Evolutionary conservation across 2,113 vertebrate species (phyloP).

Genomic region (Polypterus bichir): DNA sequence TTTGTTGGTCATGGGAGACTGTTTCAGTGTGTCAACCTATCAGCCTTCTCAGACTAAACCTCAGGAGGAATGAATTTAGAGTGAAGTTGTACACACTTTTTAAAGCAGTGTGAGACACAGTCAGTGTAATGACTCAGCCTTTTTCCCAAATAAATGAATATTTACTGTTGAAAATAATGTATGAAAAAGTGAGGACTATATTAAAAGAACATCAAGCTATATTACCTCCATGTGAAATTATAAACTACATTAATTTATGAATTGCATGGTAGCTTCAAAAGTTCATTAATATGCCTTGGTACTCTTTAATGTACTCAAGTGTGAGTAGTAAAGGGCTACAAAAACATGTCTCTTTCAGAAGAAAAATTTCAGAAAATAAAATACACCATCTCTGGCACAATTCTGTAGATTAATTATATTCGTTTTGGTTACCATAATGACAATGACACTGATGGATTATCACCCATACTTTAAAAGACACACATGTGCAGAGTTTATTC

Average conservation of each 20-base stretch:
- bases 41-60: neutral
- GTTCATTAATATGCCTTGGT: slow-evolving; percentile 27
- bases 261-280: slow-evolving; percentile 40
- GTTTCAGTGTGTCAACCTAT: neutral
- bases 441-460: too few species aligned
- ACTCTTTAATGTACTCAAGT: slow-evolving; percentile 5
- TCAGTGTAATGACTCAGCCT: slow-evolving; percentile 16
- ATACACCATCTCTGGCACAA: too few species aligned
- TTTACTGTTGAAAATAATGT: slow-evolving; percentile 30
- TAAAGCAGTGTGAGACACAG: neutral
- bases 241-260: slow-evolving; percentile 43
- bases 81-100: neutral
- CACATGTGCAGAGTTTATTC: too few species aligned
- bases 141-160: slow-evolving; percentile 35
- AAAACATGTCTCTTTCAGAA: too few species aligned
- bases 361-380: too few species aligned
- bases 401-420: too few species aligned
- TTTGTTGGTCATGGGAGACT: neutral
- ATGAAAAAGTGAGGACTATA: slow-evolving; percentile 23
- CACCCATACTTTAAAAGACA: too few species aligned
- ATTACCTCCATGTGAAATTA: slow-evolving; percentile 23
- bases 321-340: neutral
- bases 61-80: neutral
- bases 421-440: too few species aligned
- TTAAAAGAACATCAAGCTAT: slow-evolving; percentile 21